Percentiles rank a stretch among this genome's conserved stretches.
Conservation (phyloP, 2,888 invertebrate species). For the Polylopha cassiicola region DNA sequence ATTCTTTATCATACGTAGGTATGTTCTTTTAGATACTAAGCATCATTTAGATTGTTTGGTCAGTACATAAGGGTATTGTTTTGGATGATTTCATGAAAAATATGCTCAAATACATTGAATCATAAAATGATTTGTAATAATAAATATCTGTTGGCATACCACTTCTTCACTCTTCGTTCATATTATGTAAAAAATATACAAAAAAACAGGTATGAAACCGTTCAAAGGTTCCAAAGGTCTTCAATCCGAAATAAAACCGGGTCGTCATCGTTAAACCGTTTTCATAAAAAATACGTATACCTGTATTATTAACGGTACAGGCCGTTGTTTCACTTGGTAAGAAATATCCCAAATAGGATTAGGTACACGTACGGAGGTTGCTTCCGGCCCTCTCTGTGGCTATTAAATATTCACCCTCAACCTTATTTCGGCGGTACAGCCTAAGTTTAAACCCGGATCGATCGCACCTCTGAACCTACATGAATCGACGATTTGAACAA, state of each 20-base stretch:
- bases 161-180: too few relatives aligned
- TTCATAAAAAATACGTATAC: slow-evolving; percentile 12
- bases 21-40: slow-evolving; percentile 6
- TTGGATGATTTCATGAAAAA: too few relatives aligned
- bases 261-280: slow-evolving; percentile 1
- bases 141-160: too few relatives aligned
- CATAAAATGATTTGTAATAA: too few relatives aligned
- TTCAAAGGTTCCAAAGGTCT: neutral
- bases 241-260: neutral
- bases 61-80: too few relatives aligned
- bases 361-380: slow-evolving; percentile 34
- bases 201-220: too few relatives aligned
- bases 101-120: too few relatives aligned
- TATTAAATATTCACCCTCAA: slow-evolving; percentile 62
- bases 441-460: slow-evolving; percentile 62
- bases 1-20: slow-evolving; percentile 13
- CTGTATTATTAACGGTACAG: slow-evolving; percentile 38
- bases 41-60: slow-evolving; percentile 8
- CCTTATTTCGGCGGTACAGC: slow-evolving; percentile 46
- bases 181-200: too few relatives aligned
- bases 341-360: slow-evolving; percentile 55
- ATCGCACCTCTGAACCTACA: slow-evolving; percentile 31
- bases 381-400: slow-evolving; percentile 48
- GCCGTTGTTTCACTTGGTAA: slow-evolving; percentile 40
- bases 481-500: slow-evolving; percentile 15